Conservation (phyloP, 2,888 invertebrate genomes). For the Pediacus dermestoides region DNA sequence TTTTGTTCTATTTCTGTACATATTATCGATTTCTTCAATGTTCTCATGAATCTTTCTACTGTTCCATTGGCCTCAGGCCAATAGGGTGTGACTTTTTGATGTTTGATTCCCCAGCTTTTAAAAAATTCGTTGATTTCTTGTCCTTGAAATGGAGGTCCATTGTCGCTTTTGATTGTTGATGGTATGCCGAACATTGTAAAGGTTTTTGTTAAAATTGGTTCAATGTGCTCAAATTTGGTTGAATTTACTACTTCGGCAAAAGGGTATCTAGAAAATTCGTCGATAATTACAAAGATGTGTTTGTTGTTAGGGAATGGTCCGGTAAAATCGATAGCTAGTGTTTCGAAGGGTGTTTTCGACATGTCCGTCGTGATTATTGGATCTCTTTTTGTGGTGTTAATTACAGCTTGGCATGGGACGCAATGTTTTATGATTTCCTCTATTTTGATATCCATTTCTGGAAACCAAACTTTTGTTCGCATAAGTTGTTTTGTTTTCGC, state of each 20-base stretch:
- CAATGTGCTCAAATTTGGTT: background rate
- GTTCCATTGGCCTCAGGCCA: conserved; percentile 13
- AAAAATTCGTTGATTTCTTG: conserved; percentile 9
- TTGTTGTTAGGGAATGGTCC: conserved; percentile 11
- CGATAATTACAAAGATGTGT: conserved; percentile 8
- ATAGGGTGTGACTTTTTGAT: conserved; percentile 10
- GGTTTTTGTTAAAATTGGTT: background rate
- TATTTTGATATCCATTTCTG: background rate
- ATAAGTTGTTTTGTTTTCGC: conserved; percentile 6
- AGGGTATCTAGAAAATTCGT: conserved; percentile 10
- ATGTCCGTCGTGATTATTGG: too few relatives aligned
- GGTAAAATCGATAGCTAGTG: conserved; percentile 5
- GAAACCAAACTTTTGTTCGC: conserved; percentile 8
- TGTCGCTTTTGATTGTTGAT: conserved; percentile 9
- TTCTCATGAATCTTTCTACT: conserved; percentile 5
- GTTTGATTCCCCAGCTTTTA: background rate
- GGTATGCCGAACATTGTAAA: conserved; percentile 10
- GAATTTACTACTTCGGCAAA: conserved; percentile 1
- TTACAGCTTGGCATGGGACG: conserved; percentile 3
- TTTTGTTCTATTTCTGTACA: conserved; percentile 11
- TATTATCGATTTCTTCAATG: conserved; percentile 1
- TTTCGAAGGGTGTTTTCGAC: too few relatives aligned
- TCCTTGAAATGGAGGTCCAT: conserved; percentile 12
- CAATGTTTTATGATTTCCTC: conserved; percentile 1
- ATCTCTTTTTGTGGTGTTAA: background rate